Base-by-base conservation (phyloP, 1,140 invertebrate species). In the Ceratina calcarata region DNA sequence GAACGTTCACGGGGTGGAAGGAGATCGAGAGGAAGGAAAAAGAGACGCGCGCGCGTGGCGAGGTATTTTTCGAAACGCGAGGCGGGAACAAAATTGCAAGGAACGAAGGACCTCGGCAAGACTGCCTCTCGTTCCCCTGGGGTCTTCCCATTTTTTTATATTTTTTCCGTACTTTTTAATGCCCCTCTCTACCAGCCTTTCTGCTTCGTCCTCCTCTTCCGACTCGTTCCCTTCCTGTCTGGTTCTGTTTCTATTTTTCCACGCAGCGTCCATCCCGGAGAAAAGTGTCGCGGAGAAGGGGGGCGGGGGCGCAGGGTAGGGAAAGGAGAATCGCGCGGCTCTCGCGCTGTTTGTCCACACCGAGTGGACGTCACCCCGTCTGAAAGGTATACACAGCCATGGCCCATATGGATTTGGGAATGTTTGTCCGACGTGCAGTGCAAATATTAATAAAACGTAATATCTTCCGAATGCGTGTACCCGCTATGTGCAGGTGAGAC, bases 401-500 rank as follows among this genome's bases (percentile, higher is more conserved):
- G 61, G 72, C 45, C 73, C 66, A 71, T 65, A 78, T 79, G 75
- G 79, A 86, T 87, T 82, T 80, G 65, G 82, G 60, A 86, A 86
- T 86, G 80, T 86, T 82, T 78, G 58, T 80, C 77, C 27, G 24
- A 70, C 81, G 69, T 72, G 80, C 62, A 79, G 64, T 69, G 81
- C 81, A 88, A 88, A 88, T 87, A 87, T 85, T 88, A 88, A 87
- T 88, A 87, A 88, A 88, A 86, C 73, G 85, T 82, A 85, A 87
- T 88, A 86, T 85, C 78, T 81, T 74, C 66, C 83, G 69, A 84
- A 82, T 86, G 79, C 73, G 75, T 78, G 70, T 32, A 64, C 51
- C n/a, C 20, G 27, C 45, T 6, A 20, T 24, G 51, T 37, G 10
- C 51, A 67, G 64, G 64, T 61, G 55, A 67, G 71, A 74, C 55